Conservation (phyloP, 2,113 vertebrate genomes). For the Mobula birostris region DNA sequence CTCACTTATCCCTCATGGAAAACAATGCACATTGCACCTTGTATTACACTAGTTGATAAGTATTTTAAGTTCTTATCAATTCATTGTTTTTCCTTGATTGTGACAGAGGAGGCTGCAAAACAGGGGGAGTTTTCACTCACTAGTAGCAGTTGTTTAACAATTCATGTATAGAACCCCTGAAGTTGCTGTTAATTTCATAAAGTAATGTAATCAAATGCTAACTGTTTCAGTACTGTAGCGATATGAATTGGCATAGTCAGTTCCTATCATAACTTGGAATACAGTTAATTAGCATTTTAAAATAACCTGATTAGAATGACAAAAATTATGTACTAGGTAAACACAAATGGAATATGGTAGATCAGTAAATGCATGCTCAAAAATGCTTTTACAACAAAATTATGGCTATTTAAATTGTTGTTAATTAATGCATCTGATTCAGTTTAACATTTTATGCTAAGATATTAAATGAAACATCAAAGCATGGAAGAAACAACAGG, state of each 20-base stretch:
- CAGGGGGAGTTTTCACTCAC: no score
- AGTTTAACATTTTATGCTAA: no score
- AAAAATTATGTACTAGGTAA: not conserved
- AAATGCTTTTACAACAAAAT: not conserved
- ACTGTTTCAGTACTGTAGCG: not conserved
- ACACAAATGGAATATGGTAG: not conserved
- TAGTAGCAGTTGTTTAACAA: no score
- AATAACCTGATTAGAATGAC: not conserved
- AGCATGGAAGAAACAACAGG: not conserved
- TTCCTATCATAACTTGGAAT: not conserved
- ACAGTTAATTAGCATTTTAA: not conserved
- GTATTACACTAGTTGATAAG: no score
- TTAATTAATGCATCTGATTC: not conserved
- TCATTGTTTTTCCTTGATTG: no score
- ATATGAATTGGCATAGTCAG: not conserved
- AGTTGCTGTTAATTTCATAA: no score
- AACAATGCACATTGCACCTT: no score
- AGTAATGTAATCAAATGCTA: no score
- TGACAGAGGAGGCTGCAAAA: no score
- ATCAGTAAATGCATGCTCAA: not conserved
- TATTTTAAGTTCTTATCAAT: no score
- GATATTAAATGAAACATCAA: not conserved
- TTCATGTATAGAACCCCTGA: no score
- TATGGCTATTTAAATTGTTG: not conserved
- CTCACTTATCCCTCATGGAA: no score